Evolutionary conservation across 2,797 vertebrate genomes (phyloP).

Genomic region (Etheostoma perlongum): DNA sequence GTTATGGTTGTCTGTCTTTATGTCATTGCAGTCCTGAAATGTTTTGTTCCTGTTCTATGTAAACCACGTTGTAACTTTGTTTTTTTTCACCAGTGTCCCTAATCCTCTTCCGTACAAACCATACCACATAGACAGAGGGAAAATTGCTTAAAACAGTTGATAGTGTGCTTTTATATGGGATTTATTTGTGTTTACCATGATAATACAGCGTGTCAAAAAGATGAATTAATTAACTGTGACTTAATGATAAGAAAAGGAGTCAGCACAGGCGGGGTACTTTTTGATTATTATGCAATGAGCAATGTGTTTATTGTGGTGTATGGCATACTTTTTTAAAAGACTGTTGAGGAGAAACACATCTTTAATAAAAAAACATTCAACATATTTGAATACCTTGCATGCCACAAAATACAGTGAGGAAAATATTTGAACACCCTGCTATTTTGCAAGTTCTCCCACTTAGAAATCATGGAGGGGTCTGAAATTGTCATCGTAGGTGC

Average conservation of each 20-base stretch:
- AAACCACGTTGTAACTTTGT: too few relatives aligned
- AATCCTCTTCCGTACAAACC: too few relatives aligned
- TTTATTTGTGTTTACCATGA: not conserved
- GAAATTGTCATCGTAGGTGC: too few relatives aligned
- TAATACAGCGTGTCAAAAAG: not conserved
- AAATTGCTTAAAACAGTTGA: not conserved
- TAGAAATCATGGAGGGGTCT: too few relatives aligned
- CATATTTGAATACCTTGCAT: slow-evolving; percentile 41
- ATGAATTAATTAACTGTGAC: not conserved
- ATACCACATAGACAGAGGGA: too few relatives aligned
- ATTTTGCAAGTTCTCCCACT: too few relatives aligned
- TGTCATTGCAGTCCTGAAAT: not conserved
- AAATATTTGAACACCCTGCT: too few relatives aligned
- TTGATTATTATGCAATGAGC: not conserved
- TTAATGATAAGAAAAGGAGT: not conserved
- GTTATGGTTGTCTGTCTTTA: not conserved
- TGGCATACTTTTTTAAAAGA: not conserved
- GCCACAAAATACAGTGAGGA: slow-evolving; percentile 26
- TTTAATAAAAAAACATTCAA: slow-evolving; percentile 66
- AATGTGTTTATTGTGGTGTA: not conserved
- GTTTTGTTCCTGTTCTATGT: not conserved
- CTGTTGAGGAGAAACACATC: slow-evolving; percentile 18
- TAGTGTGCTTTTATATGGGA: not conserved
- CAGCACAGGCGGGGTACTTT: not conserved
- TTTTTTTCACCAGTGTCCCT: too few relatives aligned